phyloP scores from a whole-genome alignment of 2,888 invertebrate genomes.

The Cabera pusaria region DNA sequence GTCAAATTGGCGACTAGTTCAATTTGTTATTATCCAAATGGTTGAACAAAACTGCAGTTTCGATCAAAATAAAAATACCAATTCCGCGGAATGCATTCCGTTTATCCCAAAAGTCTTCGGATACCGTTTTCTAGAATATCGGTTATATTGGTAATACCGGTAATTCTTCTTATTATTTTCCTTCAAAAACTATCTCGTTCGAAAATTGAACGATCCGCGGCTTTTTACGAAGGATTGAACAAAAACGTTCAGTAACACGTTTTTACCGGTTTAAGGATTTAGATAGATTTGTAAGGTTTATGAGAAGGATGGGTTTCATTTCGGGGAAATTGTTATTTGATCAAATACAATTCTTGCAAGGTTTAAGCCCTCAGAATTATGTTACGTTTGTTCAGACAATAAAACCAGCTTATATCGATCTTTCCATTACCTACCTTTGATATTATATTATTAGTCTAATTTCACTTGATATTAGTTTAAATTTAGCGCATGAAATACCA shows the following conservation, averaged over 20 bases:
- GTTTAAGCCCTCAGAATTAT: too few species aligned
- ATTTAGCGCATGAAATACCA: too few species aligned
- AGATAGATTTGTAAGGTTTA: constrained; percentile 7
- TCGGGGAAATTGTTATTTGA: constrained; percentile 3
- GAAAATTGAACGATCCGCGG: constrained; percentile 21
- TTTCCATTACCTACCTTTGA: too few species aligned
- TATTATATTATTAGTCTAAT: too few species aligned
- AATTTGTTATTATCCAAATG: too few species aligned
- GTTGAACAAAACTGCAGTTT: too few species aligned
- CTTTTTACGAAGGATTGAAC: constrained; percentile 14
- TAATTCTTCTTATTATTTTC: constrained; percentile 23
- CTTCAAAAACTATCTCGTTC: constrained; percentile 19
- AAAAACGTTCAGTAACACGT: constrained; percentile 15
- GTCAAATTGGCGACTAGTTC: too few species aligned
- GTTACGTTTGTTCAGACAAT: too few species aligned
- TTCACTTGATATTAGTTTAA: too few species aligned
- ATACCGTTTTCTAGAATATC: constrained; percentile 14
- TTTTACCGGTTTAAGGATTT: constrained; percentile 17
- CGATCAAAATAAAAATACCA: constrained; percentile 5
- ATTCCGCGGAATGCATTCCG: constrained; percentile 20
- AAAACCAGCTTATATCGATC: too few species aligned
- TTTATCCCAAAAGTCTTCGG: constrained; percentile 13
- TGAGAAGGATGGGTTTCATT: constrained; percentile 6
- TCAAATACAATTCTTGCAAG: not conserved
- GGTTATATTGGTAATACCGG: constrained; percentile 4